Percentiles rank a stretch among this genome's conserved stretches.
Evolutionary conservation across 2,797 vertebrate genomes (phyloP).

Genomic region (Emydoidea blandingii): DNA sequence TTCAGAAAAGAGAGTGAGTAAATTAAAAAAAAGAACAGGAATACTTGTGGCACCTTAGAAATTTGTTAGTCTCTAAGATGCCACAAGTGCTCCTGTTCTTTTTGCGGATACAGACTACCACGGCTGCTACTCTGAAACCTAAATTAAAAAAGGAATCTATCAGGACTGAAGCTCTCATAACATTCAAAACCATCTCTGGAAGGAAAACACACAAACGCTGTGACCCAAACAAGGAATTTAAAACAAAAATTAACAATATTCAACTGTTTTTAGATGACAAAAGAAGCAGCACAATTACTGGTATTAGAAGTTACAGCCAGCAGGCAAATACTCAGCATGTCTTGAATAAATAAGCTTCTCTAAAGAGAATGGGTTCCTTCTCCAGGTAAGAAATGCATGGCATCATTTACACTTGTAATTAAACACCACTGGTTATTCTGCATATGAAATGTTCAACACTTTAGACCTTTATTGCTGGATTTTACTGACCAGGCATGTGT

Average conservation of each 20-base stretch:
- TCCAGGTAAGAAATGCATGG: slow-evolving; percentile 67
- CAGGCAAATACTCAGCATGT: slow-evolving; percentile 61
- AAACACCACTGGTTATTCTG: slow-evolving; percentile 68
- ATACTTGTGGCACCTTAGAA: too few relatives aligned
- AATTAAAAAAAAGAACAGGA: not conserved
- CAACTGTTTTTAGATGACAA: slow-evolving; percentile 53
- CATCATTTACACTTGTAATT: slow-evolving; percentile 70
- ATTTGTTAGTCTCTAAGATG: too few relatives aligned
- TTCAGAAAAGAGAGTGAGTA: not conserved
- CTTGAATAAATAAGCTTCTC: slow-evolving; percentile 66
- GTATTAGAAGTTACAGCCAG: slow-evolving; percentile 73
- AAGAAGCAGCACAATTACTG: slow-evolving; percentile 63
- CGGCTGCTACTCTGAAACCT: too few relatives aligned
- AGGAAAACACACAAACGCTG: slow-evolving; percentile 43
- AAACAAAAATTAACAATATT: slow-evolving; percentile 67
- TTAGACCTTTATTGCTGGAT: slow-evolving; percentile 61
- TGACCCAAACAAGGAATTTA: slow-evolving; percentile 59
- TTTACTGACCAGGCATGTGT: slow-evolving; percentile 72
- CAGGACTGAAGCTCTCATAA: slow-evolving; percentile 22
- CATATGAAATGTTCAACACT: slow-evolving; percentile 69
- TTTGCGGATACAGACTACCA: too few relatives aligned
- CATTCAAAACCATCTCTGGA: not conserved
- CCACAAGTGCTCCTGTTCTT: too few relatives aligned
- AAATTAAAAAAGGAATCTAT: slow-evolving; percentile 28
- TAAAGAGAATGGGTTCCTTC: slow-evolving; percentile 65